These are phyloP conservation scores for Carassius carassius DNA, from an alignment of 2,113 vertebrate genomes.

Conservation along the genomic window DNA sequence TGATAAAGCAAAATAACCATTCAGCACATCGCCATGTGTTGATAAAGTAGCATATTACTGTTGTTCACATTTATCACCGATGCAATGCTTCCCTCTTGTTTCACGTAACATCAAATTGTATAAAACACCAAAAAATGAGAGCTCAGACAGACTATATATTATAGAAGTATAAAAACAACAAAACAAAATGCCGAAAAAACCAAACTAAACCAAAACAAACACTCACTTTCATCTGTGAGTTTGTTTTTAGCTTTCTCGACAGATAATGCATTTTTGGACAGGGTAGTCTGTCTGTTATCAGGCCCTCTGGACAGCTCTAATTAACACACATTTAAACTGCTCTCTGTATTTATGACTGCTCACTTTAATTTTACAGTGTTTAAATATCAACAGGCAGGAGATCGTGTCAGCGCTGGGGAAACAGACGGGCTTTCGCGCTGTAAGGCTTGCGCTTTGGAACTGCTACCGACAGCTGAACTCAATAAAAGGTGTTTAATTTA, in stretches of 20 bases:
- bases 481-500: slow-evolving; percentile 76
- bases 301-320: slow-evolving; percentile 50
- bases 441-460: slow-evolving; percentile 60
- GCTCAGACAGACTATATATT: too few species aligned
- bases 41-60: neutral
- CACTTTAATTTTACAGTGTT: slow-evolving; percentile 60
- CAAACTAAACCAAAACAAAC: neutral
- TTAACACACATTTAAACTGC: slow-evolving; percentile 63
- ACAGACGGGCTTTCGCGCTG: slow-evolving; percentile 13
- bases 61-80: neutral
- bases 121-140: neutral
- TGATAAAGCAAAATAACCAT: neutral
- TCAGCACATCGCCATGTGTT: neutral
- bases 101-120: neutral
- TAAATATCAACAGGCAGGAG: slow-evolving; percentile 55
- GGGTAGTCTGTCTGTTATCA: slow-evolving; percentile 36
- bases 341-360: slow-evolving; percentile 62
- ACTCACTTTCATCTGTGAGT: neutral
- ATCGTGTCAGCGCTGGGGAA: slow-evolving; percentile 54
- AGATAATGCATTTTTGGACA: neutral
- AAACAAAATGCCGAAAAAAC: neutral
- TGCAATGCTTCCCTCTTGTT: neutral
- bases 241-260: neutral
- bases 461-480: slow-evolving; percentile 64
- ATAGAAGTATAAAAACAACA: too few species aligned